Evolutionary conservation across 2,113 vertebrate species (phyloP).

Genomic region (Romanogobio albipinnatus): DNA sequence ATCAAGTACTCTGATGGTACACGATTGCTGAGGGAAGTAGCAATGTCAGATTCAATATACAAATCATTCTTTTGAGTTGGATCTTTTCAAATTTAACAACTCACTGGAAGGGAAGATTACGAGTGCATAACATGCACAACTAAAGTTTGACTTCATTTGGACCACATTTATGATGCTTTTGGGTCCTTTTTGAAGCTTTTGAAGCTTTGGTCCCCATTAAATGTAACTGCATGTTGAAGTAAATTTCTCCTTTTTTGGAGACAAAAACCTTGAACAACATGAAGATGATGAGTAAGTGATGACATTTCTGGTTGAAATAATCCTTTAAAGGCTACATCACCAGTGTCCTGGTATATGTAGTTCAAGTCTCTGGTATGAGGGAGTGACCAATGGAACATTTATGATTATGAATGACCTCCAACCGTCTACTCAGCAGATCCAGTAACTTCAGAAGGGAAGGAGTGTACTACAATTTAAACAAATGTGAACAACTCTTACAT

Average conservation of each 20-base stretch:
- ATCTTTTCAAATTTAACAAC: not conserved
- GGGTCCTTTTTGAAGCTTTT: not conserved
- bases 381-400: slow-evolving; percentile 12
- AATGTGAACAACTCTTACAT: slow-evolving; percentile 20
- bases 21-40: not conserved
- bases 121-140: not conserved
- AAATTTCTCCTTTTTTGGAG: not conserved
- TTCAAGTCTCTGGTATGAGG: slow-evolving; percentile 12
- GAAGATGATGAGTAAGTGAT: not conserved
- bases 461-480: not conserved
- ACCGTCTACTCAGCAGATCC: not conserved
- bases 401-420: slow-evolving; percentile 26
- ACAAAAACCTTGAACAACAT: not conserved
- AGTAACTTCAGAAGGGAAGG: not conserved
- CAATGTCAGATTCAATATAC: not conserved
- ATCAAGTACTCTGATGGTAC: not conserved
- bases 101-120: not conserved
- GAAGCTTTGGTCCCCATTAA: not conserved
- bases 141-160: not conserved
- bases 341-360: not conserved
- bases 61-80: not conserved
- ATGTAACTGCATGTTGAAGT: not conserved
- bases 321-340: slow-evolving; percentile 18
- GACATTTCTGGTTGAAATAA: not conserved
- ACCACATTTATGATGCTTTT: not conserved